Base-by-base conservation (phyloP, 2,113 vertebrate genomes). In the Aegotheles bennettii region DNA sequence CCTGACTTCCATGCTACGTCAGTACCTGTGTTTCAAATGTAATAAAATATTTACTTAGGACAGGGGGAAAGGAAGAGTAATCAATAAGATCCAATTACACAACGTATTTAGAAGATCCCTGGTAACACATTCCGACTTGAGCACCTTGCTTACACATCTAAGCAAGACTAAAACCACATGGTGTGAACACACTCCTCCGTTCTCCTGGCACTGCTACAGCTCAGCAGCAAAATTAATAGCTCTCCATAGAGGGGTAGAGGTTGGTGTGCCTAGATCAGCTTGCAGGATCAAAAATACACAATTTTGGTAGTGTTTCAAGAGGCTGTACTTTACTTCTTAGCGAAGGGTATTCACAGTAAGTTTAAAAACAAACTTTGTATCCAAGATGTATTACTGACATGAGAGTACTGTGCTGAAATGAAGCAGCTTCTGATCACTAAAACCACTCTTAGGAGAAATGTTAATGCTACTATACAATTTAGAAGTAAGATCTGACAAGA, bases 401-500 rank as follows among this genome's bases (percentile, higher is more conserved):
- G 16, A 68, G 31, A 59, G 14, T 7, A 48, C 14, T 28, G 26
- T 19, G 48, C 70, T 38, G 7, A 71, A 35, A 15, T 69, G 16
- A 19, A 75, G 33, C 40, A 65, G 31, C 31, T 87, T 76, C 61
- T 65, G 33, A 69, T 60, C 29, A 74, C 19, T 48, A 76, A 95
- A 95, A 36, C 13, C 40, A 85, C 20, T 28, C 36, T 33, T 82
- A 60, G 7, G 90, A 50, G 40, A 82, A 91, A 16, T 19, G 11
- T 7, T 88, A 63, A 50, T 26, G 25, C 35, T 78, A 16, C 31
- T 70, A 36, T 33, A 59, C 7, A 7, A 59, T 68, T 83, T 35
- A 75, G 59, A 92, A 87, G 48, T 6, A 81, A 73, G 48, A 86
- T 53, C 54, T 65, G 50, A 93, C 56, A 93, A 76, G 56, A 92